These are phyloP conservation scores for Metopia argyrocephala DNA, from an alignment of 2,888 invertebrate species.

Conservation along the genomic window DNA sequence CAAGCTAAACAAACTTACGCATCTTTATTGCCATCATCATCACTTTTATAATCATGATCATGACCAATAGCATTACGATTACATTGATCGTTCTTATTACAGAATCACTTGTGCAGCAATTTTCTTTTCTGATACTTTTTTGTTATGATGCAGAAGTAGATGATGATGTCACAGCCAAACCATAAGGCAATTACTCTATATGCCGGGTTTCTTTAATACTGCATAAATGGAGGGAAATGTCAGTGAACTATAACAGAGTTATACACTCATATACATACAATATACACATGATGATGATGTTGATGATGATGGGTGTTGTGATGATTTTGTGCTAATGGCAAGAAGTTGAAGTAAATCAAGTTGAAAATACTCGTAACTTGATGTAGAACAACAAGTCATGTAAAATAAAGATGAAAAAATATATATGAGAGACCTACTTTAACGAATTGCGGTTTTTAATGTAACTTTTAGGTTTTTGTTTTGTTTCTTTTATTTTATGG, in stretches of 20 bases:
- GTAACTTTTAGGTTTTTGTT: conserved; percentile 3
- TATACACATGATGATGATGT: no score
- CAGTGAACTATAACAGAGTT: conserved; percentile 60
- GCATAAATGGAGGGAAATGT: conserved; percentile 43
- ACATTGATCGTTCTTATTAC: conserved; percentile 49
- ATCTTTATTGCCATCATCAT: neutral
- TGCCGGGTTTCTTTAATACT: conserved; percentile 16
- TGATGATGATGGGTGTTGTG: neutral
- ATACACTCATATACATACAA: neutral
- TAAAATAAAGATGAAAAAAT: conserved; percentile 1
- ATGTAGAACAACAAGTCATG: neutral
- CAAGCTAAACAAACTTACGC: conserved; percentile 27
- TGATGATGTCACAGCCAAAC: conserved; percentile 45
- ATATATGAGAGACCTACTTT: conserved; percentile 51
- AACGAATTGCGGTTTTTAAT: conserved; percentile 24
- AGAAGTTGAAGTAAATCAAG: neutral
- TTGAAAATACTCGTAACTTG: neutral
- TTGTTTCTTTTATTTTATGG: neutral
- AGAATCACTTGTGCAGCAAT: conserved; percentile 55
- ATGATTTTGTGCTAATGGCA: conserved; percentile 12
- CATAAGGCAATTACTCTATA: conserved; percentile 31
- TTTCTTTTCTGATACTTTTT: conserved; percentile 37
- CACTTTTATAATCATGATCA: conserved; percentile 24
- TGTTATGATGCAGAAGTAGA: conserved; percentile 20
- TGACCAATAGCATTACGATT: neutral